A percentile compares a stretch with the other conserved stretches of the same genome.
phyloP scores from a whole-genome alignment of 2,888 invertebrate genomes.

The Invenusta paracnida region DNA sequence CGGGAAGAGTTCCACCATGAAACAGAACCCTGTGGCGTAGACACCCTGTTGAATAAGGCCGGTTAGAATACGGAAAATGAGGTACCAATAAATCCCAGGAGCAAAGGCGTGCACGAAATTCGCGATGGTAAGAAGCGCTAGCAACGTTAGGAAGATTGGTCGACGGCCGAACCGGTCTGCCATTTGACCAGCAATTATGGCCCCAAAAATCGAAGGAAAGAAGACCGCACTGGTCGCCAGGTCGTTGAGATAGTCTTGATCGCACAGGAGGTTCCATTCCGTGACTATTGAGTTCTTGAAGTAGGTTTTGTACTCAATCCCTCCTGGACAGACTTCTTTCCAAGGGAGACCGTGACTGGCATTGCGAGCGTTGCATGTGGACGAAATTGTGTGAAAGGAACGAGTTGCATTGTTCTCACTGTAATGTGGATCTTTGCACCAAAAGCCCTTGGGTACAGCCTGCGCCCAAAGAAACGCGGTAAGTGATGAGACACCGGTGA shows the following conservation, averaged over 20 bases:
- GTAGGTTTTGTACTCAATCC: neutral
- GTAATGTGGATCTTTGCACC: neutral
- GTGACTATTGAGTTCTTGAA: neutral
- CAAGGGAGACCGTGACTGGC: no score
- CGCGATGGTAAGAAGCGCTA: neutral
- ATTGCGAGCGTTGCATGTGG: no score
- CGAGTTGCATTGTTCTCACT: neutral
- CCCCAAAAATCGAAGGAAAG: neutral
- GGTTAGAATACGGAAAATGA: neutral
- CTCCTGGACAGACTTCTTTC: neutral
- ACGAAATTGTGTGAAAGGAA: neutral
- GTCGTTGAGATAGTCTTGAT: neutral
- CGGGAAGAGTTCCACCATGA: slow-evolving; percentile 48
- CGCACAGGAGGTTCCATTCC: neutral
- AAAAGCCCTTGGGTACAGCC: neutral
- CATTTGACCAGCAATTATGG: neutral
- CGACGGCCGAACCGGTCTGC: neutral
- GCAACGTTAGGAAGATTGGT: neutral
- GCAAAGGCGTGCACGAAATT: neutral
- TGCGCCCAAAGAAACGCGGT: neutral
- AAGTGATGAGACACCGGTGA: neutral
- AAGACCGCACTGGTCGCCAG: neutral
- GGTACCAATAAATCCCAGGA: neutral
- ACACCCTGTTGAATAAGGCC: slow-evolving; percentile 46
- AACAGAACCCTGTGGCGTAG: slow-evolving; percentile 49